A percentile compares a stretch with the other conserved stretches of the same genome.
Conservation (phyloP, 1,140 invertebrate species). For the Heliconius nattereri region DNA sequence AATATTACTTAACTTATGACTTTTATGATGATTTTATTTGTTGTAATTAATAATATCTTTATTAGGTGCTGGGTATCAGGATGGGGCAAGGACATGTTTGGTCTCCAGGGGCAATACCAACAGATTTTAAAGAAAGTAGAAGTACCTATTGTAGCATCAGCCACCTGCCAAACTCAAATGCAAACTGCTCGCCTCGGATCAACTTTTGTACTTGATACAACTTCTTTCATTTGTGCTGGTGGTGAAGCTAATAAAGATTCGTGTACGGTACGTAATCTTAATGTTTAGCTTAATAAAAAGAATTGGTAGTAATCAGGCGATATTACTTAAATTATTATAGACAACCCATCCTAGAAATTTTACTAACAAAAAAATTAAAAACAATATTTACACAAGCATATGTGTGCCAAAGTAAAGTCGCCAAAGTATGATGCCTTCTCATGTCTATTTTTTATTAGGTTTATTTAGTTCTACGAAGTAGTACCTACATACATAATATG, state of each 20-base stretch:
- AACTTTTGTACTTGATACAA: conserved; percentile 83
- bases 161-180: conserved; percentile 84
- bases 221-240: conserved; percentile 89
- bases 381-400: no score
- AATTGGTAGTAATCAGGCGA: background rate
- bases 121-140: conserved; percentile 86
- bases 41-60: conserved; percentile 18
- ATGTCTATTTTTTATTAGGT: no score
- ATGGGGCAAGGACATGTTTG: conserved; percentile 91
- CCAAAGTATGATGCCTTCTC: no score
- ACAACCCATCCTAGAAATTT: no score
- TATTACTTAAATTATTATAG: no score
- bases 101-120: conserved; percentile 84
- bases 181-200: conserved; percentile 85
- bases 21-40: background rate
- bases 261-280: conserved; percentile 81
- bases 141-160: conserved; percentile 84
- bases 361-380: no score
- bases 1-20: no score
- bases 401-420: no score
- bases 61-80: conserved; percentile 88
- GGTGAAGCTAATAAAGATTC: conserved; percentile 89
- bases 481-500: no score
- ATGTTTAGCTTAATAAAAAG: background rate
- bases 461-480: no score